These are phyloP conservation scores for Drosophila gaucha DNA, from an alignment of 2,888 invertebrate species.

Conservation along the genomic window DNA sequence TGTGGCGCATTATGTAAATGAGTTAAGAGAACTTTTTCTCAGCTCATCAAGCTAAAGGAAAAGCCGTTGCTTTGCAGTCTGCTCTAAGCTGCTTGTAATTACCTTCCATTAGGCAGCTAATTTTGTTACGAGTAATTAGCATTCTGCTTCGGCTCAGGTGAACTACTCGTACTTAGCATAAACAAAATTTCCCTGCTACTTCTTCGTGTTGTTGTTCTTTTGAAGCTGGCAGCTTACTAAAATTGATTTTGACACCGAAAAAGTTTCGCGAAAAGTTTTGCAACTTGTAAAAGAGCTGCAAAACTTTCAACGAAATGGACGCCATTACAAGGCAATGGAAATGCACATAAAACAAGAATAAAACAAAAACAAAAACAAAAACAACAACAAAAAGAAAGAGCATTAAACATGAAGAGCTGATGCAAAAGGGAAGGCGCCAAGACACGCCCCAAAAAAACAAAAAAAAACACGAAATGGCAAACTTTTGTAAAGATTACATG, in stretches of 20 bases:
- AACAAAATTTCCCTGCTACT: slow-evolving; percentile 12
- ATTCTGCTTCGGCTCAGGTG: slow-evolving; percentile 29
- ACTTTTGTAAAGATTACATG: slow-evolving; percentile 72
- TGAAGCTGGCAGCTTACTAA: slow-evolving; percentile 31
- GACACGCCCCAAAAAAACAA: slow-evolving; percentile 18
- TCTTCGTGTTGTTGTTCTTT: slow-evolving; percentile 13
- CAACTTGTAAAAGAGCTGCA: slow-evolving; percentile 27
- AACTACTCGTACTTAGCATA: slow-evolving; percentile 28
- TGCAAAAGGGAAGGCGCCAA: slow-evolving; percentile 38
- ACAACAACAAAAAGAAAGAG: slow-evolving; percentile 29
- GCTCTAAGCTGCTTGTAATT: slow-evolving; percentile 52
- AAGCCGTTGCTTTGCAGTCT: neutral
- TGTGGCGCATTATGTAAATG: slow-evolving; percentile 40
- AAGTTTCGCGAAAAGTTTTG: slow-evolving; percentile 38
- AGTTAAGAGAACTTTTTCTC: neutral
- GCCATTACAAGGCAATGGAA: slow-evolving; percentile 30
- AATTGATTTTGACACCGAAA: slow-evolving; percentile 76
- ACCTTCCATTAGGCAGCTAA: slow-evolving; percentile 60
- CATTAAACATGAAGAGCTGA: slow-evolving; percentile 59
- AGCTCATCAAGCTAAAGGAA: neutral
- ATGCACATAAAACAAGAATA: slow-evolving; percentile 31
- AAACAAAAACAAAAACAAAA: neutral
- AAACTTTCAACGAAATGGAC: slow-evolving; percentile 51
- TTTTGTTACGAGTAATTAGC: slow-evolving; percentile 58
- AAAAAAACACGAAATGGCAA: slow-evolving; percentile 30